phyloP scores from a whole-genome alignment of 2,113 vertebrate genomes.

The Leptobrachium leishanense region DNA sequence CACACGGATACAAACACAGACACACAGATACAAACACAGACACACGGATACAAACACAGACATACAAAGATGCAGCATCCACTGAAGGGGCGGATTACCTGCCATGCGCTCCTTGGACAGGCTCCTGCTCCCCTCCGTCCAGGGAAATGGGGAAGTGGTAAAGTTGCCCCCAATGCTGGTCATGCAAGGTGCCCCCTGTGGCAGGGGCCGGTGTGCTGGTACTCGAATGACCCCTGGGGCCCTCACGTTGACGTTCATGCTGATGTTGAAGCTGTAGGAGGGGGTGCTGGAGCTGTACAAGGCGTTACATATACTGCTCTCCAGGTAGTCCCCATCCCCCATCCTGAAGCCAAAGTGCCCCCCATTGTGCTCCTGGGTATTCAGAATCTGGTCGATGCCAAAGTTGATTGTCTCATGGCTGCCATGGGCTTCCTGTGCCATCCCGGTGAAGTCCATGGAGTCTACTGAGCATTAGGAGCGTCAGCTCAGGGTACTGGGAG shows the following conservation, averaged over 20 bases:
- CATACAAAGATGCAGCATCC: too few relatives aligned
- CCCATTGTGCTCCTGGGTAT: constrained; percentile 77
- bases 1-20: not conserved
- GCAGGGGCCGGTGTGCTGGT: constrained; percentile 81
- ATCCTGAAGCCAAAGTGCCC: constrained; percentile 73
- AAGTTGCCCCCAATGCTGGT: constrained; percentile 67
- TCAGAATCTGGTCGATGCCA: constrained; percentile 90
- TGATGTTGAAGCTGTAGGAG: constrained; percentile 81
- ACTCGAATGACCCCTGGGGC: constrained; percentile 81
- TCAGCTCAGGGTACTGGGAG: not conserved
- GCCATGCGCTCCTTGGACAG: constrained; percentile 89
- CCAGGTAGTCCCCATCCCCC: constrained; percentile 72
- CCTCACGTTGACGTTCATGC: constrained; percentile 82
- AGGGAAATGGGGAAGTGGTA: constrained; percentile 84
- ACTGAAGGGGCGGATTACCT: constrained; percentile 70
- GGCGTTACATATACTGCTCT: constrained; percentile 71
- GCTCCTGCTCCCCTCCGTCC: constrained; percentile 90
- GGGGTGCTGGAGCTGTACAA: constrained; percentile 74
- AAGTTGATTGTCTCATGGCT: constrained; percentile 88
- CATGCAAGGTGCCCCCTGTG: constrained; percentile 67
- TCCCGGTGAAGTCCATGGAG: too few relatives aligned
- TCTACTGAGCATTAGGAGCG: constrained; percentile 45
- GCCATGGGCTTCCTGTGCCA: constrained; percentile 75
- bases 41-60: not conserved
- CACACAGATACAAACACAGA: not conserved